Base-by-base conservation (phyloP, 2,888 invertebrate species). In the Salticus scenicus region DNA sequence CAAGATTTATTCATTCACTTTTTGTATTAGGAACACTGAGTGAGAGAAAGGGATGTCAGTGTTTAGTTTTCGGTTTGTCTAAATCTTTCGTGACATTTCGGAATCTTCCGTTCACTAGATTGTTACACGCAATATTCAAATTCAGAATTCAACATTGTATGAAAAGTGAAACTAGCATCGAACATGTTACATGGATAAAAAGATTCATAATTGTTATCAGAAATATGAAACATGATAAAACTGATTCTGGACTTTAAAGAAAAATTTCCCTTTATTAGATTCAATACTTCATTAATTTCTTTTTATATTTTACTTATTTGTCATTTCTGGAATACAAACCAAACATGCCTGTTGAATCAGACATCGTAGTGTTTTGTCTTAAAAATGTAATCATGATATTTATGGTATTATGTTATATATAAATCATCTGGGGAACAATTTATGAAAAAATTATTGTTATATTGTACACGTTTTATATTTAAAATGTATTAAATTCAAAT, bases 181-280 rank as follows among this genome's bases (percentile, higher is more conserved):
- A 63, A 64, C 83, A 77, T 77, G 83, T 83, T 31, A 66, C 28
- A 67, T 20, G 12, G 67, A 47, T 47, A 64, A 51, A 82, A 82
- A 71, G 76, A 84, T 84, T 77, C 83, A 72, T 83, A 83, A 77
- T 83, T 83, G 83, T 84, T 84, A 84, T 78, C 83, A 73, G 77
- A 78, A 77, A 73, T 84, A 69, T 8, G 63, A 71, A 74, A 74
- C 42, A 31, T 27, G 64, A 24, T 33, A 33, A 2, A 7, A 12
- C 5, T 33, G n/a, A n/a, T 27, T 66, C 30, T 10, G 14, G 8
- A 7, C 41, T 74, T 63, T 42, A 17, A 28, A n/a, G 73, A 42
- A 64, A 41, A 41, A 42, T 47, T 24, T 57, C 24, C 2, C 20
- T 57, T 12, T 5, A 20, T 57, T 7, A 57, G 57, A 57, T 24